These are phyloP conservation scores for Malurus alboscapulatus DNA, from an alignment of 2,113 vertebrate species.

Conservation along the genomic window DNA sequence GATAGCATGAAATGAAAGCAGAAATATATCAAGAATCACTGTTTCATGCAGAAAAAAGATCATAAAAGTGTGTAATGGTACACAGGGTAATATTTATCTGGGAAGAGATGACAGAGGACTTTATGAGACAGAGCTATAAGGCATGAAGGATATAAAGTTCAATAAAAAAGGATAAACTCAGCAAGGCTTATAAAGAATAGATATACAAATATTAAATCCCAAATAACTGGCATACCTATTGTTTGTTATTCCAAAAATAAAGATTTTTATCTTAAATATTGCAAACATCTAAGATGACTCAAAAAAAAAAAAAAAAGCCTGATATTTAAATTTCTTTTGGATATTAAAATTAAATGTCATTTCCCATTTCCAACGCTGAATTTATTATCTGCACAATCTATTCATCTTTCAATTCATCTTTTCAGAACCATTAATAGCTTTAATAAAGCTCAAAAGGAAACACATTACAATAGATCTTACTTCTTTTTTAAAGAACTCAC, in stretches of 20 bases:
- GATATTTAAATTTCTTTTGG: not conserved
- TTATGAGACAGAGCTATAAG: conserved; percentile 32
- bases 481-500: not conserved
- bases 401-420: not conserved
- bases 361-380: not conserved
- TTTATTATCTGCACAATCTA: not conserved
- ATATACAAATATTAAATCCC: conserved; percentile 12
- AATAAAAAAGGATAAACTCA: conserved; percentile 31
- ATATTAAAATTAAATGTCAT: conserved; percentile 8
- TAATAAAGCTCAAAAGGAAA: conserved; percentile 3
- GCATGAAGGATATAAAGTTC: conserved; percentile 33
- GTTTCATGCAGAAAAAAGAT: conserved; percentile 35
- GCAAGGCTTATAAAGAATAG: not conserved
- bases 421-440: not conserved
- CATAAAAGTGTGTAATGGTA: conserved; percentile 34
- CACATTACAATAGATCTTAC: not conserved
- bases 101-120: conserved; percentile 16
- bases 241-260: not conserved
- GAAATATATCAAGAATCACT: conserved; percentile 36
- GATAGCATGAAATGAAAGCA: conserved; percentile 48
- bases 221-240: not conserved
- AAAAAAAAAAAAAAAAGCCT: not conserved
- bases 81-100: conserved; percentile 37
- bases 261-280: not conserved
- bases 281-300: not conserved